Evolutionary conservation across 2,113 vertebrate genomes (phyloP).

Genomic region (Panthera leo): DNA sequence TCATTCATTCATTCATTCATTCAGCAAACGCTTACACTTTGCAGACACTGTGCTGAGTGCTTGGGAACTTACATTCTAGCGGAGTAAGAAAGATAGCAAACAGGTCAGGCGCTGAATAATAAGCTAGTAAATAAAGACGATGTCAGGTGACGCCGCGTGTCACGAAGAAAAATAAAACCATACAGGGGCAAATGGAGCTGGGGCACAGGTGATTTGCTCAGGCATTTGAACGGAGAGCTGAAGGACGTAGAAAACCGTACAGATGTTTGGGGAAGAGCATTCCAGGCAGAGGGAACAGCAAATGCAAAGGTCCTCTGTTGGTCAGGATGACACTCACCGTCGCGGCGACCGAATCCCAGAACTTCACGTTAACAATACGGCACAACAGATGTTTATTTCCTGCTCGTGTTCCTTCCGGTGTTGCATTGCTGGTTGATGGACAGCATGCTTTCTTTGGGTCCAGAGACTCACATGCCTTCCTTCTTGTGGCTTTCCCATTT

Average conservation of each 20-base stretch:
- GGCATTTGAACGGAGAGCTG: neutral
- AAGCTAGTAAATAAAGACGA: neutral
- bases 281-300: neutral
- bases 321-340: neutral
- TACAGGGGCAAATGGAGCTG: accelerated
- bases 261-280: neutral
- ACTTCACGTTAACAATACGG: neutral
- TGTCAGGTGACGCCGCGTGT: accelerated
- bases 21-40: neutral
- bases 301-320: neutral
- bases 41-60: accelerated
- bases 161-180: neutral
- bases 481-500: neutral
- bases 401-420: neutral
- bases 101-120: neutral
- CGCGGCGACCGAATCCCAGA: neutral
- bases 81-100: neutral
- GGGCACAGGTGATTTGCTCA: neutral
- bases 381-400: accelerated
- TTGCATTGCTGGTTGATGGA: neutral
- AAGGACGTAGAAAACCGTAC: neutral
- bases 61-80: neutral
- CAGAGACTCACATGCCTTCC: neutral
- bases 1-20: neutral
- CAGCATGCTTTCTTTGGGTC: neutral